These are phyloP conservation scores for Cinara cedri DNA, from an alignment of 2,888 invertebrate species.

Conservation along the genomic window DNA sequence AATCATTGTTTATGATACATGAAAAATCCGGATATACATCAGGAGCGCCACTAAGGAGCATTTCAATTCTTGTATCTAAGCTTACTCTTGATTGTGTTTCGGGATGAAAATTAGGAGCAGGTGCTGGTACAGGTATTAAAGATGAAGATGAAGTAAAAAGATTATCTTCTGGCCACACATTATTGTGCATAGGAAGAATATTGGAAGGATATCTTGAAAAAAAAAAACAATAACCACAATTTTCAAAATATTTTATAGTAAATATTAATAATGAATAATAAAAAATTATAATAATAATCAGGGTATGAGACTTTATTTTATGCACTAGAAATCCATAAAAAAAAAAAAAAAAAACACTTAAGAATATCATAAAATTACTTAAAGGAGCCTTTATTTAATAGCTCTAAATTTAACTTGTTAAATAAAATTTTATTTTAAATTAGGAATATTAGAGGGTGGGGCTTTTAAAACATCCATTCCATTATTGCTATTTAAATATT, in stretches of 20 bases:
- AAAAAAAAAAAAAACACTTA: too few species aligned
- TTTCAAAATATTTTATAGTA: background rate
- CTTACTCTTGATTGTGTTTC: slow-evolving; percentile 61
- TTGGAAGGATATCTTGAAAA: slow-evolving; percentile 41
- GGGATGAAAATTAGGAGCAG: background rate
- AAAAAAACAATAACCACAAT: slow-evolving; percentile 7
- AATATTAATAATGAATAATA: too few species aligned
- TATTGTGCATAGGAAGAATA: slow-evolving; percentile 39
- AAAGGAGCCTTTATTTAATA: too few species aligned
- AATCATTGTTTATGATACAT: slow-evolving; percentile 59
- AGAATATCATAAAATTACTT: too few species aligned
- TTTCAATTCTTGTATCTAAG: slow-evolving; percentile 78
- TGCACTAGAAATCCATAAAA: too few species aligned
- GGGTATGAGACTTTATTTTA: too few species aligned
- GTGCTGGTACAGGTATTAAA: slow-evolving; percentile 29
- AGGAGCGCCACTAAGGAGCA: slow-evolving; percentile 81
- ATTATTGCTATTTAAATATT: too few species aligned
- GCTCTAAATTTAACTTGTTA: too few species aligned
- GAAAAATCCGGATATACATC: slow-evolving; percentile 66
- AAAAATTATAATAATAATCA: too few species aligned
- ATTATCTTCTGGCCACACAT: slow-evolving; percentile 45
- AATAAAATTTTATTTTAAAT: too few species aligned
- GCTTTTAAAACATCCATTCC: too few species aligned
- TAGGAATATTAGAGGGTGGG: too few species aligned
- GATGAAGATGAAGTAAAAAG: slow-evolving; percentile 32